Conservation (phyloP, 2,797 vertebrate species). For the Chrysocyon brachyurus region DNA sequence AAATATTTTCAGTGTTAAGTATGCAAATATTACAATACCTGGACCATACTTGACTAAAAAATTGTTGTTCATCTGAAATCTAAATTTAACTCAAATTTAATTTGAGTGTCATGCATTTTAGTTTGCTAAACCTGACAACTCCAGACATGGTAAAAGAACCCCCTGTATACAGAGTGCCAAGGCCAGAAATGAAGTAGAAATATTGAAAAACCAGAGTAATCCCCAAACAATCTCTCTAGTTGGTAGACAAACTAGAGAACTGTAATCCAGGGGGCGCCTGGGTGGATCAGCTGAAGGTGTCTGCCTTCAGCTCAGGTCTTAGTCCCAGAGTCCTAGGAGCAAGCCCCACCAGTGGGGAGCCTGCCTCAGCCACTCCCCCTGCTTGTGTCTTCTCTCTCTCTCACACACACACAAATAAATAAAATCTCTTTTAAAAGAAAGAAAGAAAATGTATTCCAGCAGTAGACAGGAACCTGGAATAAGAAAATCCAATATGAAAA, state of each 20-base stretch:
- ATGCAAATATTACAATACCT: not conserved
- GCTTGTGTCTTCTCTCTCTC: too few relatives aligned
- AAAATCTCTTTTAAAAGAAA: too few relatives aligned
- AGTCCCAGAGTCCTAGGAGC: too few relatives aligned
- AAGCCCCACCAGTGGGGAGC: too few relatives aligned
- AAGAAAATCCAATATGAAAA: slow-evolving; percentile 52
- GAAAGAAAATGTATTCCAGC: slow-evolving; percentile 5
- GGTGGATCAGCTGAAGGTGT: too few relatives aligned
- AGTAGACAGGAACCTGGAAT: not conserved
- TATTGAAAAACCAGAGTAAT: not conserved
- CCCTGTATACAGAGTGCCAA: not conserved
- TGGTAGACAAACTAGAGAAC: not conserved
- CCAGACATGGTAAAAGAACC: not conserved
- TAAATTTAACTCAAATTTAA: not conserved
- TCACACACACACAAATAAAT: too few relatives aligned
- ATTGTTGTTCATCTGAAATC: slow-evolving; percentile 36
- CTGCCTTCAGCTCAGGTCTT: too few relatives aligned
- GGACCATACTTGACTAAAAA: not conserved
- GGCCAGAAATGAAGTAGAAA: not conserved
- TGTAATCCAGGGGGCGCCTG: too few relatives aligned
- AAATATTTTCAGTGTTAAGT: slow-evolving; percentile 7
- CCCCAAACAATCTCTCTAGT: not conserved
- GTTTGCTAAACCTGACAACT: not conserved
- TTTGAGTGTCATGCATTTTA: not conserved
- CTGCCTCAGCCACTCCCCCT: too few relatives aligned